phyloP scores from a whole-genome alignment of 2,797 vertebrate species.

The Pseudocheirus occidentalis region DNA sequence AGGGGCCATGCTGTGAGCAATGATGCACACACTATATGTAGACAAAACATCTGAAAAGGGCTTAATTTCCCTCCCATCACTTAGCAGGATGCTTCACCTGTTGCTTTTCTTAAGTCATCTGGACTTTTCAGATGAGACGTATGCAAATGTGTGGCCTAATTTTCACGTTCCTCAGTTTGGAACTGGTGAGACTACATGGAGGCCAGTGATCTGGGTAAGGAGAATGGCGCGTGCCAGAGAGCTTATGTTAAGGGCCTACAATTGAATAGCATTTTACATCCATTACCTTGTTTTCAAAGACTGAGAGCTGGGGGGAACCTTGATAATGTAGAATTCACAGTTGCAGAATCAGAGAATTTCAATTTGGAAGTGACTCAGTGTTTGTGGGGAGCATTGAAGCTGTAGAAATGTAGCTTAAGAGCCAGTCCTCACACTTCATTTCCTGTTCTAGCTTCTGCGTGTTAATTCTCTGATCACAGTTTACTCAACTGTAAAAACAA shows the following conservation, averaged over 20 bases:
- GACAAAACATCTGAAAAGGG: slow-evolving; percentile 26
- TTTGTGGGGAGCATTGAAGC: background rate
- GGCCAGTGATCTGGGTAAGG: slow-evolving; percentile 13
- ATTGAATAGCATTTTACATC: background rate
- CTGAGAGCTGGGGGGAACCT: background rate
- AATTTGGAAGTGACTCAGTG: background rate
- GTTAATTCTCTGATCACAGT: background rate
- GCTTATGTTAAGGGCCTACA: background rate
- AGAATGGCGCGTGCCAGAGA: background rate
- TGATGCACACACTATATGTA: background rate
- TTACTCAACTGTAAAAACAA: background rate
- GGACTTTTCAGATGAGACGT: slow-evolving; percentile 28
- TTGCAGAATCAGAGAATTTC: background rate
- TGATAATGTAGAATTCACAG: background rate
- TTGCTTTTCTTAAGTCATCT: slow-evolving; percentile 41
- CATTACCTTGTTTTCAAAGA: background rate
- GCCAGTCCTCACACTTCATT: background rate
- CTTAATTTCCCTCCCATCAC: slow-evolving; percentile 33
- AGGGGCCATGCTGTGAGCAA: slow-evolving; percentile 4
- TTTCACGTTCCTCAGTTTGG: background rate
- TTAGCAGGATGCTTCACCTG: slow-evolving; percentile 49
- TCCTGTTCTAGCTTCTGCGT: background rate
- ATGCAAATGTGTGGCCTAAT: slow-evolving; percentile 3
- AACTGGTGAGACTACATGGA: slow-evolving; percentile 12
- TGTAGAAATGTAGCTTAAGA: background rate